Evolutionary conservation across 1,140 invertebrate genomes (phyloP), one percentile per base, ranked within the genome.

Genomic region (Eumaeus atala): DNA sequence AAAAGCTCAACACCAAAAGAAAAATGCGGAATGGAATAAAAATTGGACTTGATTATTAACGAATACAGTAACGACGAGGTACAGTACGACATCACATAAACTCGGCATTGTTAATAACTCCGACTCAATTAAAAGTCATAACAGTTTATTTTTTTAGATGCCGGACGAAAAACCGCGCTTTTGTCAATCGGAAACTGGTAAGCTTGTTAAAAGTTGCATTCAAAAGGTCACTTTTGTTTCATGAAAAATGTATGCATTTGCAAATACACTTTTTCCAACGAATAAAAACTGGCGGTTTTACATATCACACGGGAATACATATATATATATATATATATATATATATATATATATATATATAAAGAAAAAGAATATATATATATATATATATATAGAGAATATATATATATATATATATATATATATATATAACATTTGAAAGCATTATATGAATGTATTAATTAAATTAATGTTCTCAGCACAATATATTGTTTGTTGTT

Each of bases 201-300:
- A 44, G 40, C 40, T 44, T 44, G 40, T 44, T 44, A 44, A 44
- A 44, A 44, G 40, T 44, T 44, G 40, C 40, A 44, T 44, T 44
- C 40, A 44, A 9, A 9, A 17, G 16, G 40, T 44, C 16, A 44
- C 40, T 44, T 44, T 44, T 44, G 17, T 44, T 44, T 44, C 17
- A 44, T 44, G 40, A 44, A 44, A 44, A 44, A 44, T 44, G 40
- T 12, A 14, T 44, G 40, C 14, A 14, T 44, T 44, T 44, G 21
- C 40, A 16, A 44, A 44, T 44, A 44, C 40, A 16, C 40, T 44
- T 44, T 44, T 28, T n/a, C 2, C 40, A 16, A 44, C 12, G 40
- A 44, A 44, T 44, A 14, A 44, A 44, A 14, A 16, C 40, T 44
- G 40, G 40, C 17, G 40, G 40, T 44, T 44, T 44, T 44, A 44